phyloP scores from a whole-genome alignment of 2,797 vertebrate species.

The Aplochiton taeniatus region DNA sequence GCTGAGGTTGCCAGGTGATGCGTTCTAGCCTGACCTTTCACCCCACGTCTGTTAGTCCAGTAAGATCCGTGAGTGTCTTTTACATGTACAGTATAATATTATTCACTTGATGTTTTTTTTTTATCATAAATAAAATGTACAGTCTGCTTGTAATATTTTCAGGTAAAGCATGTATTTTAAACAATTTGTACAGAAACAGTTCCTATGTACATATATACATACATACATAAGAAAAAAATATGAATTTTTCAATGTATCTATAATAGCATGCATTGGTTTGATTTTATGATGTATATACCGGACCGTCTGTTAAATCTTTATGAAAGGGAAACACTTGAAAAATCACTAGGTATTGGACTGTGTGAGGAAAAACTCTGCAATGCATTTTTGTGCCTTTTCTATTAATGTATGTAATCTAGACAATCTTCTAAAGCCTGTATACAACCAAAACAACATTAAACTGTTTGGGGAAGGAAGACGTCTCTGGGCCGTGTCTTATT shows the following conservation, averaged over 20 bases:
- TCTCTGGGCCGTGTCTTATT: slow-evolving; percentile 23
- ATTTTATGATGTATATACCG: slow-evolving; percentile 80
- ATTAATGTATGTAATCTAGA: slow-evolving; percentile 94
- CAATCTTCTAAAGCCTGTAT: slow-evolving; percentile 94
- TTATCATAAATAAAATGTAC: slow-evolving; percentile 89
- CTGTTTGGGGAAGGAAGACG: slow-evolving; percentile 73
- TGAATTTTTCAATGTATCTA: slow-evolving; percentile 58
- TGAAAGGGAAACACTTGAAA: slow-evolving; percentile 92
- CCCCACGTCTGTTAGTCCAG: slow-evolving; percentile 32
- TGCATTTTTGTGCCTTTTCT: slow-evolving; percentile 98
- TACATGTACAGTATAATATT: slow-evolving; percentile 58
- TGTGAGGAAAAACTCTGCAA: slow-evolving; percentile 81
- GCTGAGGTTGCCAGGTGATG: too few relatives aligned
- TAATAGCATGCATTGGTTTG: slow-evolving; percentile 84
- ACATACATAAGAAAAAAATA: slow-evolving; percentile 34
- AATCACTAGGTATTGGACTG: slow-evolving; percentile 81
- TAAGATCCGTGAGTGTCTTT: slow-evolving; percentile 67
- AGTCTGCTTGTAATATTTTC: slow-evolving; percentile 90
- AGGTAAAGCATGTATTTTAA: slow-evolving; percentile 80
- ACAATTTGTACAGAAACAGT: slow-evolving; percentile 68
- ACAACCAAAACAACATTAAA: slow-evolving; percentile 93
- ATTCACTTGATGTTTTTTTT: slow-evolving; percentile 69
- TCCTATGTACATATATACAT: slow-evolving; percentile 69
- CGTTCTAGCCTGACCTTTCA: too few relatives aligned
- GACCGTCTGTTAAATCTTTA: slow-evolving; percentile 82